Base-by-base conservation (phyloP, 1,140 invertebrate genomes). In the Formica exsecta region DNA sequence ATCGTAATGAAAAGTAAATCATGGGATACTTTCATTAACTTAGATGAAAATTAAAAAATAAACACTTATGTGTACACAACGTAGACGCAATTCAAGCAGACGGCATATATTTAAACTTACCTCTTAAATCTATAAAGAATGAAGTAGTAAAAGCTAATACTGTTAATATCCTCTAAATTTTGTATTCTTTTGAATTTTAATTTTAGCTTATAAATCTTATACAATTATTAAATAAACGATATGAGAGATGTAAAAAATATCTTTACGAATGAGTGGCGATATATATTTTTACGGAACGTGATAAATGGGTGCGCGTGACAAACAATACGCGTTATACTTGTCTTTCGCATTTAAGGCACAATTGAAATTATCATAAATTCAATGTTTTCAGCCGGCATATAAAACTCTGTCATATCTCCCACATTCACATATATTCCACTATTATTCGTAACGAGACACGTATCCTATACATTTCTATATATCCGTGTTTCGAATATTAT, bases 401-500 rank as follows among this genome's bases (percentile, higher is more conserved):
- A 68, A 44, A 68, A 44, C 2, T 25, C n/a, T 38, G 22, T 22
- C 22, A 0, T 22, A 2, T 51, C 44, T 84, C 19, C 51, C 38
- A n/a, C 13, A 54, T 59, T 44, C 25, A 13, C 8, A 51, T 9
- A 29, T 25, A 51, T 51, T 19, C 22, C 11, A 13, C 16, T 2
- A 44, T 9, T 77, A 65, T 86, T 86, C 62, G 11, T 44, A 48
- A 61, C 71, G 29, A 8, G 8, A 41, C 1, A 29, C 32, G 38
- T 9, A 36, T 19, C 25, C 32, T 44, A 32, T 51, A 62, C 70
- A 19, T 65, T 61, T 70, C n/a, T 70, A 29, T 9, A 44, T 41
- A 32, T 57, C 7, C 51, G 22, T 6, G 3, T 38, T 57, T n/a
- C 32, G 44, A 36, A 68, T 87, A 71, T 76, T 85, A 64, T 73